Base-by-base conservation (phyloP, 2,797 vertebrate species). In the Chromobotia macracanthus region DNA sequence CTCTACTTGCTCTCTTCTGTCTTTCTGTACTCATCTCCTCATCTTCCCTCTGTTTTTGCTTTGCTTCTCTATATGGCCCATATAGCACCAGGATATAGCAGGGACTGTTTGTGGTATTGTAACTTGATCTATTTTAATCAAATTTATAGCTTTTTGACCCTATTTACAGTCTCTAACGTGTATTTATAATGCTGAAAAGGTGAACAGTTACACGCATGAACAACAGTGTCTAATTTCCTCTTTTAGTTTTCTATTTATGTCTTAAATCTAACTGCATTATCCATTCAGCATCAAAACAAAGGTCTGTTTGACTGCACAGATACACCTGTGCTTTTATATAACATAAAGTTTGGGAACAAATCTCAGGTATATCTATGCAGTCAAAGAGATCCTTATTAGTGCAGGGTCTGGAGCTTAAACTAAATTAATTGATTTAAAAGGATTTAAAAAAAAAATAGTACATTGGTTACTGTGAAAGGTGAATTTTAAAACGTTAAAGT, bases 11-110 rank as follows among this genome's bases (percentile, higher is more conserved):
- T 77, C 70, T 80, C 80, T 79, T 85, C 80, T 85, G 76, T 87
- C 82, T 80, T 71, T 46, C 72, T 84, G 56, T 80, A 79, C 79
- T 79, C 77, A 15, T 83, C 87, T 28, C 66, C 79, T 79, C 75
- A 21, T 83, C 86, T 25, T 69, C 74, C 69, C 72, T 70, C 21
- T 71, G 31, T 21, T 5, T 63, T 16, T 16, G 23, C 31, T 38
- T 19, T 78, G 55, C n/a, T 38, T 51, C 46, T 12, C 23, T 79
- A 21, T 64, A 48, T 79, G 58, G 31, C n/a, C 58, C 9, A 21
- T 70, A 25, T 25, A 50, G 9, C 21, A 7, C 35, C 69, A 16
- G 35, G 19, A 55, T 19, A 0, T n/a, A 72, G 13, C 7, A 46
- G 35, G 31, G 21, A 31, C 56, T 65, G 15, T 56, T 72, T 72